Percentiles rank a stretch among this genome's conserved stretches.
Conservation (phyloP, 2,888 invertebrate genomes). For the Leptopterna dolabrata region DNA sequence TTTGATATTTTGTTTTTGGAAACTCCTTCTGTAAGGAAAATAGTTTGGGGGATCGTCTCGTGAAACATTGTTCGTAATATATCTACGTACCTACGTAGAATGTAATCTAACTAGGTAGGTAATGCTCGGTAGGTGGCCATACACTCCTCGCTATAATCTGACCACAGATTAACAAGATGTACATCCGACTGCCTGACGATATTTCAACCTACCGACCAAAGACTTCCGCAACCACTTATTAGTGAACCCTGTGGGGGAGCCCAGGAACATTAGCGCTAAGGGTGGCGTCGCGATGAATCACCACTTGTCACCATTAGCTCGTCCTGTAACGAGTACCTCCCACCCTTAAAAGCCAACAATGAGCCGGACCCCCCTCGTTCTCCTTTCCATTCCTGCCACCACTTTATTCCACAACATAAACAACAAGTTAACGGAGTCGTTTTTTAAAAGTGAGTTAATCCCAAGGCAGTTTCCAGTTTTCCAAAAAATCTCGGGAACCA, state of each 20-base stretch:
- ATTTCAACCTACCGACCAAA: background rate
- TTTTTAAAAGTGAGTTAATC: background rate
- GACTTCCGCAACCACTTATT: background rate
- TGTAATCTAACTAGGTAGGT: no score
- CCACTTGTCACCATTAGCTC: background rate
- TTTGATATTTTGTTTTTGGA: no score
- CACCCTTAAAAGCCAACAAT: background rate
- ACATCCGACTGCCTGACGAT: background rate
- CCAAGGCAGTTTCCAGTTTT: background rate
- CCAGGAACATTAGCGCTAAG: background rate
- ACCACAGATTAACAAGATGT: background rate
- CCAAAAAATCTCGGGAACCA: background rate
- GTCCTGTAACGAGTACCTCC: background rate
- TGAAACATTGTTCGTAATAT: no score
- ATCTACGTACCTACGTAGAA: no score
- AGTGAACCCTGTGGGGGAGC: background rate
- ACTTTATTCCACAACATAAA: background rate
- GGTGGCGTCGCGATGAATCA: background rate
- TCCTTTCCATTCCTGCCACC: background rate
- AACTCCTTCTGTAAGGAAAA: no score
- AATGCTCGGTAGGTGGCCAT: no score
- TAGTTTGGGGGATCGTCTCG: no score
- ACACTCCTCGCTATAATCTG: background rate
- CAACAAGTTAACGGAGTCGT: background rate
- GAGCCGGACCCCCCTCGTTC: background rate